These are phyloP conservation scores for Pissodes strobi DNA, from an alignment of 1,140 invertebrate genomes.

Conservation along the genomic window DNA sequence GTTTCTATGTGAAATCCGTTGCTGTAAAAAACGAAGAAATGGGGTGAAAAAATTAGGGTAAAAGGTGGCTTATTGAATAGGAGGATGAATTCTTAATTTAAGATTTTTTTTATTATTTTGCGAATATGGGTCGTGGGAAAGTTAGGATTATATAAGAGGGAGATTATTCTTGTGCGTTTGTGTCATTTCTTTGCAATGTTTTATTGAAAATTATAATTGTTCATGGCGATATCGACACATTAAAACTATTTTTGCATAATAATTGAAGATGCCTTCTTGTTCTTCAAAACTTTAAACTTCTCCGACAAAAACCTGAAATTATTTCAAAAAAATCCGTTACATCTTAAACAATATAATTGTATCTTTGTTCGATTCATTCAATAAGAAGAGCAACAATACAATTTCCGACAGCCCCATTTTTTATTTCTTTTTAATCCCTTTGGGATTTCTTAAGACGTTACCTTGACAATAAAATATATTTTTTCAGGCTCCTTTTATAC, in stretches of 20 bases:
- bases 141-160: too few species aligned
- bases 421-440: neutral
- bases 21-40: slow-evolving; percentile 37
- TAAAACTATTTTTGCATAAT: too few species aligned
- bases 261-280: too few species aligned
- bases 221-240: too few species aligned
- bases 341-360: too few species aligned
- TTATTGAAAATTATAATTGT: too few species aligned
- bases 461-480: slow-evolving; percentile 3
- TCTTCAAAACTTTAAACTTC: too few species aligned
- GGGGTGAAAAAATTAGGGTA: slow-evolving; percentile 41
- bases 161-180: too few species aligned
- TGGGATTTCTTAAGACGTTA: neutral
- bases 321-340: neutral
- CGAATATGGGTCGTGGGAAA: slow-evolving; percentile 14
- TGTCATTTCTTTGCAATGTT: too few species aligned
- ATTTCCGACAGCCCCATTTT: neutral
- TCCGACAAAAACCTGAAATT: too few species aligned
- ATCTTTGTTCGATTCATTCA: too few species aligned
- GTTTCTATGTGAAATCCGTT: slow-evolving; percentile 8
- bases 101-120: slow-evolving; percentile 3
- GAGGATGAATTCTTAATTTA: slow-evolving; percentile 43
- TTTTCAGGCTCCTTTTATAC: slow-evolving; percentile 8
- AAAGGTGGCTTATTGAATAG: slow-evolving; percentile 18
- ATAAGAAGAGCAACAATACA: too few species aligned